Evolutionary conservation across 2,888 invertebrate genomes (phyloP).

Genomic region (Mythimna loreyi): DNA sequence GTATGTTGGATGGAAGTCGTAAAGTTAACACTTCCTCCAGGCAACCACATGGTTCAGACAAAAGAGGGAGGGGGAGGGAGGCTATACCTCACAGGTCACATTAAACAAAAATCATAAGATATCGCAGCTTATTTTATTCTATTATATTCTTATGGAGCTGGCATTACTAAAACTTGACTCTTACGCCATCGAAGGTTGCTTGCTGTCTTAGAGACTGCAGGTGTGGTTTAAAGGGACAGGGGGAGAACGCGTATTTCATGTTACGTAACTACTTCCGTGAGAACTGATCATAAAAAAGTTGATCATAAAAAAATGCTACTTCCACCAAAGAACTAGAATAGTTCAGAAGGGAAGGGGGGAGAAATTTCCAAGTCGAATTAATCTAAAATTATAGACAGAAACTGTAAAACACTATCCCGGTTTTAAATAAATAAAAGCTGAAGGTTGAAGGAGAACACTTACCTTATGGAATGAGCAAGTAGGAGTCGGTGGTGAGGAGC

Average conservation of each 20-base stretch:
- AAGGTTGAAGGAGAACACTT: background rate
- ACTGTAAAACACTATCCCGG: background rate
- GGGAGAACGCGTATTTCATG: too few relatives aligned
- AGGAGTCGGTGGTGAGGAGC: background rate
- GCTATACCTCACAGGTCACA: too few relatives aligned
- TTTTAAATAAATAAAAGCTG: background rate
- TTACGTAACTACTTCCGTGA: background rate
- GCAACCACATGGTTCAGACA: too few relatives aligned
- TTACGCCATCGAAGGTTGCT: too few relatives aligned
- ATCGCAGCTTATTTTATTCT: too few relatives aligned
- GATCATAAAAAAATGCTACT: background rate
- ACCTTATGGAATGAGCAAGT: constrained; percentile 22
- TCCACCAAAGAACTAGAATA: background rate
- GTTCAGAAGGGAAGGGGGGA: background rate
- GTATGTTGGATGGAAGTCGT: background rate
- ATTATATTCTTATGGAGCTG: too few relatives aligned
- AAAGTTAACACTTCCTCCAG: background rate
- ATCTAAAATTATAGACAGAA: background rate
- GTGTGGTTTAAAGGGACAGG: too few relatives aligned
- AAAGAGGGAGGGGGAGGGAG: too few relatives aligned
- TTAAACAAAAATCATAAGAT: too few relatives aligned
- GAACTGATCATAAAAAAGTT: background rate
- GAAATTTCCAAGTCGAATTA: background rate
- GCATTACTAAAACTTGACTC: too few relatives aligned
- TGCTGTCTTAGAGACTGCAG: too few relatives aligned